Evolutionary conservation across 2,797 vertebrate species (phyloP).

Genomic region (Sebastes minor): DNA sequence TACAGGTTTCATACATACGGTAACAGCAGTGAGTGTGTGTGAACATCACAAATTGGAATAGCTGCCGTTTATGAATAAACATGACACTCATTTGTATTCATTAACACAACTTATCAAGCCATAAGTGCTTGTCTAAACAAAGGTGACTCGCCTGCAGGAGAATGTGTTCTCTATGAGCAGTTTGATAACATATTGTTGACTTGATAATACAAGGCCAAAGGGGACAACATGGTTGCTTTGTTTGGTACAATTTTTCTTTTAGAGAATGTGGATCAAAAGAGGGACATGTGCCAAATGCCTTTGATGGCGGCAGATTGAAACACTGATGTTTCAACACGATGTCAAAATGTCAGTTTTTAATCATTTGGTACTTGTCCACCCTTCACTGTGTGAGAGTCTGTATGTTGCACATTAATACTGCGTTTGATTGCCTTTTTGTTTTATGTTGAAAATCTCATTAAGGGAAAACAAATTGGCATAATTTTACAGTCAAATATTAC

Average conservation of each 20-base stretch:
- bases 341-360: not conserved
- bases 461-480: not conserved
- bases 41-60: conserved; percentile 2
- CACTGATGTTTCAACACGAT: not conserved
- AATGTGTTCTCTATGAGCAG: not conserved
- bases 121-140: conserved; percentile 29
- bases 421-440: not conserved
- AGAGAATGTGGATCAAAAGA: not conserved
- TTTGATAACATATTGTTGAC: not conserved
- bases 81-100: conserved; percentile 37
- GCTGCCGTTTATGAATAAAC: conserved; percentile 28
- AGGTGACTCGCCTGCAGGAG: not conserved
- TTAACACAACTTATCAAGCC: conserved; percentile 19
- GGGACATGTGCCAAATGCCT: not conserved
- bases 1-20: not conserved
- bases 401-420: not conserved
- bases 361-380: not conserved
- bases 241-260: not conserved
- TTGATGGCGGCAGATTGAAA: not conserved
- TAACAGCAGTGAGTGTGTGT: conserved; percentile 3
- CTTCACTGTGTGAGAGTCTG: not conserved
- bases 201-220: not conserved
- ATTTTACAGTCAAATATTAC: not conserved
- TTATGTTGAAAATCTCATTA: not conserved
- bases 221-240: not conserved